A percentile compares a stretch with the other conserved stretches of the same genome.
Evolutionary conservation across 2,797 vertebrate species (phyloP).

Genomic region (Pseudochromis fuscus): DNA sequence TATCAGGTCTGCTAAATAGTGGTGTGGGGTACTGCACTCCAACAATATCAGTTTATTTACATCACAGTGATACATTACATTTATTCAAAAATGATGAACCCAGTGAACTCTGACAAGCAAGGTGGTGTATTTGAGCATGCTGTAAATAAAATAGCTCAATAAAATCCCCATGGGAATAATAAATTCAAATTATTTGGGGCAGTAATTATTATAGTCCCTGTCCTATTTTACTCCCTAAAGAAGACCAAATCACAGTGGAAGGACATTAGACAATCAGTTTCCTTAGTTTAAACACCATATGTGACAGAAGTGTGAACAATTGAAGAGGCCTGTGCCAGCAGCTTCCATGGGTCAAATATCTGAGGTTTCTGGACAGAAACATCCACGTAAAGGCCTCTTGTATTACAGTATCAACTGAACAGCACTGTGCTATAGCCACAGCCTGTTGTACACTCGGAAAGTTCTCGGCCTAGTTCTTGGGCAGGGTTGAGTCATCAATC

Average conservation of each 20-base stretch:
- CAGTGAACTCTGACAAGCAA: neutral
- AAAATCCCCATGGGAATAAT: neutral
- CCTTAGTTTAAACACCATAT: conserved; percentile 62
- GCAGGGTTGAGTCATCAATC: conserved; percentile 76
- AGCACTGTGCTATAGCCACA: neutral
- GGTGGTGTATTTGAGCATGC: too few species aligned
- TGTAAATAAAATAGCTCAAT: neutral
- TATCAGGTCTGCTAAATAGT: neutral
- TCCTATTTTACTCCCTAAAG: too few species aligned
- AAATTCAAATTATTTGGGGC: neutral
- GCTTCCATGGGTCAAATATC: conserved; percentile 56
- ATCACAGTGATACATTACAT: neutral
- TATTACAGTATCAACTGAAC: conserved; percentile 3
- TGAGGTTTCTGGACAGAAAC: conserved; percentile 61
- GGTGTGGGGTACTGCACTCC: neutral
- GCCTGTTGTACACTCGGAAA: conserved; percentile 41
- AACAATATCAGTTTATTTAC: neutral
- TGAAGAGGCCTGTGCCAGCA: conserved; percentile 61
- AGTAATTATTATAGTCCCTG: neutral
- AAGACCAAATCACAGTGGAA: neutral
- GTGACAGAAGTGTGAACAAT: conserved; percentile 62
- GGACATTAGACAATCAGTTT: conserved; percentile 32
- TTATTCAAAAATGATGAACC: neutral
- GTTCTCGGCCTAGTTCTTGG: conserved; percentile 65
- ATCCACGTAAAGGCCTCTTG: conserved; percentile 33